A percentile compares a stretch with the other conserved stretches of the same genome.
Conservation (phyloP, 2,113 vertebrate genomes). For the Tachysurus fulvidraco region DNA sequence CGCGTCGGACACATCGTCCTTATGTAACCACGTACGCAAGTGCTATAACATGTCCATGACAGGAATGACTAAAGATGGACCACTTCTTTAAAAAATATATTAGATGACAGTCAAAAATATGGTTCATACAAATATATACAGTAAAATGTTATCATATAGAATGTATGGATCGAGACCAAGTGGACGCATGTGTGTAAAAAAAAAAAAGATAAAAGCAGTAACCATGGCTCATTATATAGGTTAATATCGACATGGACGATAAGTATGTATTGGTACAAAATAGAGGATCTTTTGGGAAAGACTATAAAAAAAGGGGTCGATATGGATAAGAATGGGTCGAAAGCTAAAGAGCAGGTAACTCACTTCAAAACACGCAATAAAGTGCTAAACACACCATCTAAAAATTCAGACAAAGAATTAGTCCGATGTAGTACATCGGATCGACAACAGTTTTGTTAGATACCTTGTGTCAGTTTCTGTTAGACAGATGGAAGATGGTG, state of each 20-base stretch:
- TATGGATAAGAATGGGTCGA: slow-evolving; percentile 42
- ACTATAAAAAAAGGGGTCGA: slow-evolving; percentile 57
- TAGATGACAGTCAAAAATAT: slow-evolving; percentile 25
- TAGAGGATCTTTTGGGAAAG: slow-evolving; percentile 42
- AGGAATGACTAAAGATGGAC: slow-evolving; percentile 45
- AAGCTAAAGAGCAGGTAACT: slow-evolving; percentile 48
- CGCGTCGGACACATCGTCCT: neutral
- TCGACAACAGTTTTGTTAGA: slow-evolving; percentile 43
- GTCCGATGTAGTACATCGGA: slow-evolving; percentile 25
- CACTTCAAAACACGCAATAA: slow-evolving; percentile 71
- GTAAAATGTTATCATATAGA: slow-evolving; percentile 14
- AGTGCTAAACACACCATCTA: slow-evolving; percentile 80
- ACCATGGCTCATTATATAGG: slow-evolving; percentile 45
- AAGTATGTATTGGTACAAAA: slow-evolving; percentile 40
- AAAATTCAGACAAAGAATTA: slow-evolving; percentile 63
- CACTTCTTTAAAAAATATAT: slow-evolving; percentile 28
- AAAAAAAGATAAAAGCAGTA: too few species aligned
- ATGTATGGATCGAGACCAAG: neutral
- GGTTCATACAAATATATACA: slow-evolving; percentile 42
- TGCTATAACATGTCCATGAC: slow-evolving; percentile 19
- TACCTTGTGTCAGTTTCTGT: slow-evolving; percentile 31
- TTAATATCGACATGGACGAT: slow-evolving; percentile 38
- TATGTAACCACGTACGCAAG: slow-evolving; percentile 1
- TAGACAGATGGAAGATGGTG: slow-evolving; percentile 18
- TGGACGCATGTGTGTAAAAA: slow-evolving; percentile 5